Base-by-base conservation (phyloP, 2,113 vertebrate species). In the Atherinomorus stipes region DNA sequence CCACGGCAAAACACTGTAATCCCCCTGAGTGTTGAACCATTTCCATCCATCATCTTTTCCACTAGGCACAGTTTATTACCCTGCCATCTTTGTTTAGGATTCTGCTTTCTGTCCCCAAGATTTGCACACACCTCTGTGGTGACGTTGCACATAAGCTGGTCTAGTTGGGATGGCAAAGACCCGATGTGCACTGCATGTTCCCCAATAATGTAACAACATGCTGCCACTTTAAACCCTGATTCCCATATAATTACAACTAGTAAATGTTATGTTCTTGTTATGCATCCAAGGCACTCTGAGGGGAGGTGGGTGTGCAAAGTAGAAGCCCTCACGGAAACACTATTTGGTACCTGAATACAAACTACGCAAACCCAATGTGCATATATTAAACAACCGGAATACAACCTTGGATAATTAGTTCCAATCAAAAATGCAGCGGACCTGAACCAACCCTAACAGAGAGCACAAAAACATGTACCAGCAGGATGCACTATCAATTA, bases 401-500 rank as follows among this genome's bases (percentile, higher is more conserved):
- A 49, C 45, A 51, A 26, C 12, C 45, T 23, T 51, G 28, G 19
- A 50, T 51, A 34, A 37, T 64, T 64, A 21, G 12, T 37, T 19
- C 45, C 37, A 26, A 31, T 50, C n/a, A 51, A 51, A 64, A 50
- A 31, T 8, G 45, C 45, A 51, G 62, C 11, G 4, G 18, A 22
- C 44, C 44, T 47, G 13, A 47, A 47, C 44, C 6, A 7, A n/a
- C 13, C 58, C 37, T 44, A 42, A 61, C 38, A 61, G 22, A 59
- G 21, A 60, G 58, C 12, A 13, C 38, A 40, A 60, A 42, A 37
- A 60, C 58, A 3, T 44, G 58, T 18, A 6, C 4, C 21, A 61
- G 22, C 58, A 61, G 38, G 58, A 61, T 25, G 37, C 38, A 18
- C 12, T 19, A 21, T 61, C 58, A 61, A 25, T 44, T 61, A 42